These are phyloP conservation scores for Lineus longissimus DNA, from an alignment of 1,140 invertebrate genomes.

Conservation along the genomic window DNA sequence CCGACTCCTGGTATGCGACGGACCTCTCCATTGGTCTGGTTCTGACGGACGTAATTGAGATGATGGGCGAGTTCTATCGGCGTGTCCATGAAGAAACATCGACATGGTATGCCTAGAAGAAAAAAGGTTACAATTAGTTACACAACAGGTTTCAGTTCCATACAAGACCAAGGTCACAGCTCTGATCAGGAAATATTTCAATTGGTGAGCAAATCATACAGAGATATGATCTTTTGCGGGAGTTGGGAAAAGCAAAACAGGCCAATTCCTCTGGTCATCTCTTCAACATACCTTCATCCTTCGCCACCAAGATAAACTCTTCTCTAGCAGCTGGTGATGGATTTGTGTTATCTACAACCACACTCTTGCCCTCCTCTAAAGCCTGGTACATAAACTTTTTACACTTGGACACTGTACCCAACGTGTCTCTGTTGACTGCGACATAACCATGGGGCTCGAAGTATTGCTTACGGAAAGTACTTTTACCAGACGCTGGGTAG, in stretches of 20 bases:
- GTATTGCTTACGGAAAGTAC: constrained; percentile 66
- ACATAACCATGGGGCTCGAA: constrained; percentile 68
- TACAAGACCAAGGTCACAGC: background rate
- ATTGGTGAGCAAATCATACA: no score
- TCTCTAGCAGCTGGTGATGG: constrained; percentile 70
- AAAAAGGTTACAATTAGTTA: background rate
- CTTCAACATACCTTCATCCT: constrained; percentile 54
- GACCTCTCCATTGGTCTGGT: constrained; percentile 59
- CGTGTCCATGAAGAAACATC: constrained; percentile 78
- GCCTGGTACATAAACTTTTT: constrained; percentile 38
- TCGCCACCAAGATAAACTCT: constrained; percentile 66
- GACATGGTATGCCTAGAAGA: constrained; percentile 60
- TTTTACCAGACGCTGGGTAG: constrained; percentile 82
- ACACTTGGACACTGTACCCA: constrained; percentile 82
- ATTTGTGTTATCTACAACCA: constrained; percentile 91
- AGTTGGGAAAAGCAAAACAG: no score
- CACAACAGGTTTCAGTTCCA: background rate
- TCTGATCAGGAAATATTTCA: no score
- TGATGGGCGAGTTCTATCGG: constrained; percentile 76
- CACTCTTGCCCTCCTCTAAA: constrained; percentile 65
- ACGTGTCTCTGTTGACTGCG: constrained; percentile 75
- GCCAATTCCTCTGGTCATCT: no score
- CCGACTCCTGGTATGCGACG: constrained; percentile 66
- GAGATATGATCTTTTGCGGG: no score
- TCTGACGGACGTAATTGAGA: constrained; percentile 78